phyloP scores from a whole-genome alignment of 2,113 vertebrate genomes.

The Pterocles gutturalis region DNA sequence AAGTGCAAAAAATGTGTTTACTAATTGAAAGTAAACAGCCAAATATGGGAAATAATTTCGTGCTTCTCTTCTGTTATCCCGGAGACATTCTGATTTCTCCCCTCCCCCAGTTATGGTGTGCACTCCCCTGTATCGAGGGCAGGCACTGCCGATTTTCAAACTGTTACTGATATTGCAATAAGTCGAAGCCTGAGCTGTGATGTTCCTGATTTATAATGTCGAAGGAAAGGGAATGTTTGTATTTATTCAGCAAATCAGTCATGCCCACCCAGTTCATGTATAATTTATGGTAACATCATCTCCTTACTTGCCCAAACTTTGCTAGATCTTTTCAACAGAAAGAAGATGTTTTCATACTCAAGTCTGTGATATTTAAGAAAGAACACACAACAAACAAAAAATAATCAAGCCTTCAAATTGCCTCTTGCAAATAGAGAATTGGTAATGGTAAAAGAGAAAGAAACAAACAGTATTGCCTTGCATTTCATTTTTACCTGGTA shows the following conservation, averaged over 20 bases:
- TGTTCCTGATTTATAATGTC: not conserved
- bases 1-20: not conserved
- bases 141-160: not conserved
- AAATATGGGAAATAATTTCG: not conserved
- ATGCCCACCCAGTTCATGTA: not conserved
- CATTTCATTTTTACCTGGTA: not conserved
- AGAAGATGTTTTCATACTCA: not conserved
- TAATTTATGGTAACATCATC: not conserved
- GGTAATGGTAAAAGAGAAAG: not conserved
- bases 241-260: not conserved
- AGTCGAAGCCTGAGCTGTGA: not conserved
- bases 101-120: not conserved
- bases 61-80: not conserved
- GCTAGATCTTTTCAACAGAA: not conserved
- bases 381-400: not conserved
- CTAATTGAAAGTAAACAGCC: not conserved
- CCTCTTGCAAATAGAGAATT: not conserved
- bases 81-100: not conserved
- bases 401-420: not conserved
- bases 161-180: not conserved
- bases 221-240: not conserved
- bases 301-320: not conserved
- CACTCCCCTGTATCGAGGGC: not conserved
- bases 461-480: not conserved
- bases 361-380: not conserved